Evolutionary conservation across 2,888 invertebrate genomes (phyloP), one percentile per base, ranked within the genome.

Genomic region (Tineola bisselliella): DNA sequence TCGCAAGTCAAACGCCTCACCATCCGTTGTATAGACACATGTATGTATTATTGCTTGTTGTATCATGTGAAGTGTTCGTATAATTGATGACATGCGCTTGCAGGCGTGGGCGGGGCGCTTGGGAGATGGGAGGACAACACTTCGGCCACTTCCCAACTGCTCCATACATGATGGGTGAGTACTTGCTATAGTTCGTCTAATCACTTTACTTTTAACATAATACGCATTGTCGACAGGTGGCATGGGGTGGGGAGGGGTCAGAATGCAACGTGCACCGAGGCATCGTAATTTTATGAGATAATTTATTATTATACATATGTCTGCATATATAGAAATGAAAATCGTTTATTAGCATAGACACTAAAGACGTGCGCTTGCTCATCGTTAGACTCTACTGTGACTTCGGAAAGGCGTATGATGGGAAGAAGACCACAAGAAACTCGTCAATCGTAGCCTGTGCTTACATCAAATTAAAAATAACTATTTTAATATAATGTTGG

Each of bases 71-170:
- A 4, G 44, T 44, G 48, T 5, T 17, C 10, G 48, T 48, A 13
- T 48, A 44, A 44, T 44, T n/a, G n/a, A n/a, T n/a, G n/a, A n/a
- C n/a, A 15, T 44, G 13, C 38, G 17, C 17, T 58, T n/a, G 0
- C 72, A 83, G 84, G 0, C 81, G 86, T 62, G 84, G 86, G 0
- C 82, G 63, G 18, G 61, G 84, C 65, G 86, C 86, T 33, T 87
- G 86, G 86, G 86, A 86, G 72, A 69, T 77, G 76, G 82, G 81
- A 10, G 82, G 69, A 0, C 75, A 80, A 5, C 86, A 87, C 65
- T 86, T 84, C 70, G 84, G 79, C 0, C 86, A 84, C 70, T 86
- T 84, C 72, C 70, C 79, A 5, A 64, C 74, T 4, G 69, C 79
- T 18, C 84, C 81, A 66, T 84, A 87, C 63, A 77, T 80, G 75